Evolutionary conservation across 2,113 vertebrate species (phyloP).

Genomic region (Neodontobutis hainanensis): DNA sequence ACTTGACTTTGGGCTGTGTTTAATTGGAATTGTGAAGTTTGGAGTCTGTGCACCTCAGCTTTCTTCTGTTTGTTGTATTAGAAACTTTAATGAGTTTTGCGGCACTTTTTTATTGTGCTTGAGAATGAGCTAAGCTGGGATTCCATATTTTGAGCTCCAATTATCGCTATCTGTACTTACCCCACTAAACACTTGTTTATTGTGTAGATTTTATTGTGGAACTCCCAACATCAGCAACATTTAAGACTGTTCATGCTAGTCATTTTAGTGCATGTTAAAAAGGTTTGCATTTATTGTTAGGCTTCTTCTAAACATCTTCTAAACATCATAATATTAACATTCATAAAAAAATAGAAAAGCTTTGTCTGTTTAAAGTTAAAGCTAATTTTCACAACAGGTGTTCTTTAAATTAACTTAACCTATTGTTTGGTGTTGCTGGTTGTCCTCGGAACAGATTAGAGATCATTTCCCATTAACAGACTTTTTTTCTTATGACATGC

Average conservation of each 20-base stretch:
- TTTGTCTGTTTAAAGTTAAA: too few species aligned
- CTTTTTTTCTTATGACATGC: not conserved
- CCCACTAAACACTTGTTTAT: conserved; percentile 33
- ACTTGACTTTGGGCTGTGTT: conserved; percentile 52
- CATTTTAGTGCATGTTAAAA: too few species aligned
- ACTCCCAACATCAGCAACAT: conserved; percentile 22
- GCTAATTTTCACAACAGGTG: too few species aligned
- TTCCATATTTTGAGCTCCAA: conserved; percentile 17
- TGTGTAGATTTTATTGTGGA: conserved; percentile 23
- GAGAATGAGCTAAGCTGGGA: conserved; percentile 8
- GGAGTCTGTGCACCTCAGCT: conserved; percentile 44
- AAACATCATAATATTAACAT: too few species aligned
- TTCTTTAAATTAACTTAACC: too few species aligned
- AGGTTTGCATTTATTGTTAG: not conserved
- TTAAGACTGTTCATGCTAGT: not conserved
- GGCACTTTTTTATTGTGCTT: conserved; percentile 21
- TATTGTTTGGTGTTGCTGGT: too few species aligned
- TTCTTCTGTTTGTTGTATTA: conserved; percentile 54
- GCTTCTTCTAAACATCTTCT: too few species aligned
- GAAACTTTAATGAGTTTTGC: conserved; percentile 54
- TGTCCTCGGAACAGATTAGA: too few species aligned
- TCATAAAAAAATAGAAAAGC: too few species aligned
- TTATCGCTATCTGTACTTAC: conserved; percentile 21
- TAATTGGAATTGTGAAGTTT: conserved; percentile 56
- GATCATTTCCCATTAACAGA: not conserved